These are phyloP conservation scores for Mizuhopecten yessoensis DNA, from an alignment of 1,140 invertebrate species.

Conservation along the genomic window DNA sequence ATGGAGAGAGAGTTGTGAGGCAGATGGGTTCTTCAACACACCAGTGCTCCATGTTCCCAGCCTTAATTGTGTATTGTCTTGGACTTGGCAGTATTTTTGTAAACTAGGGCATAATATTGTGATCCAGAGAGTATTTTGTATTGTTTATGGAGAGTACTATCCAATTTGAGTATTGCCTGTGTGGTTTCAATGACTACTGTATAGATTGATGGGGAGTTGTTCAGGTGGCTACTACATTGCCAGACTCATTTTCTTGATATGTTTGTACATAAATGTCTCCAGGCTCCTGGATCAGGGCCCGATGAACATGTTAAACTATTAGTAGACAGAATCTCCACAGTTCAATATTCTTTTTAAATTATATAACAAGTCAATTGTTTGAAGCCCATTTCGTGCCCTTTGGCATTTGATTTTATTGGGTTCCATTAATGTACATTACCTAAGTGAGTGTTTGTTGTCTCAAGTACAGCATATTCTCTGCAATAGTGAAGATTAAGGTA, in stretches of 20 bases:
- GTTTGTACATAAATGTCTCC: not conserved
- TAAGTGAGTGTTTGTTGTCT: not conserved
- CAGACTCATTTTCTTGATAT: not conserved
- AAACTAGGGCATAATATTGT: not conserved
- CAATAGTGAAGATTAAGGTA: too few species aligned
- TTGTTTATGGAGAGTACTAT: not conserved
- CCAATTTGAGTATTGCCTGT: too few species aligned
- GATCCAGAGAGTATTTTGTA: not conserved
- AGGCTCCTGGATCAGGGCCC: not conserved
- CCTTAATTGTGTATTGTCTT: not conserved
- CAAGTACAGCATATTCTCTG: not conserved
- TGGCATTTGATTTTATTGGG: not conserved
- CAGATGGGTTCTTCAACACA: slow-evolving; percentile 24
- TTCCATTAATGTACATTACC: not conserved
- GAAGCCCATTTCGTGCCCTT: not conserved
- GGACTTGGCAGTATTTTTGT: not conserved
- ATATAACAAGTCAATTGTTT: not conserved
- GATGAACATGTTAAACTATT: not conserved
- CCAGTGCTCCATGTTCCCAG: not conserved
- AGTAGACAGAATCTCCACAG: not conserved
- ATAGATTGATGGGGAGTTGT: not conserved
- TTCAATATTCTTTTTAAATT: not conserved
- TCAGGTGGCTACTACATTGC: not conserved
- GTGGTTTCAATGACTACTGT: too few species aligned
- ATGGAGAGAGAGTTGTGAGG: not conserved